Conservation (phyloP, 2,113 vertebrate genomes). For the Pseudopodoces humilis region DNA sequence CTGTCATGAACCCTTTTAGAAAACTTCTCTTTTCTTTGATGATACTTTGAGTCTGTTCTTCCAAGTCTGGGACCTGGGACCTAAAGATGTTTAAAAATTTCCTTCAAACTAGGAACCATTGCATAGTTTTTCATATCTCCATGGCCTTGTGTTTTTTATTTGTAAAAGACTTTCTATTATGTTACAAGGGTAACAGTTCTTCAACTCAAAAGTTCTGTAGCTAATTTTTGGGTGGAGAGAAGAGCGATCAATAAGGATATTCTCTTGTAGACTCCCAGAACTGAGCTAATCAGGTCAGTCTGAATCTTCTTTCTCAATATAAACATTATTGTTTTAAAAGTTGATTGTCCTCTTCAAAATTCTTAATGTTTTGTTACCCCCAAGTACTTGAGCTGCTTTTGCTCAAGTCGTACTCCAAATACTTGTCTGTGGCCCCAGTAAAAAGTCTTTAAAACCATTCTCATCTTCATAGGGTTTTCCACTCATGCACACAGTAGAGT, state of each 20-base stretch:
- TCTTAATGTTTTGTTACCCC: not conserved
- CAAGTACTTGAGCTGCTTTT: not conserved
- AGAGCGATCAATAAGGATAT: not conserved
- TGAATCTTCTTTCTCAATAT: not conserved
- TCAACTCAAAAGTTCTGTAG: not conserved
- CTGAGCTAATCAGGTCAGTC: not conserved
- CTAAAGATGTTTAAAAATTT: not conserved
- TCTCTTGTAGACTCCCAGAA: not conserved
- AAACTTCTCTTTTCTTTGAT: not conserved
- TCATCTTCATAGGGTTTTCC: not conserved
- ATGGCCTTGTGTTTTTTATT: not conserved
- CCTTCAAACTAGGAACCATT: not conserved
- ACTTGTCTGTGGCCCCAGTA: not conserved
- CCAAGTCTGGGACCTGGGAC: not conserved
- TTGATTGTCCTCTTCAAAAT: not conserved
- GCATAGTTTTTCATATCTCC: not conserved
- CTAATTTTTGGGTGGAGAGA: not conserved
- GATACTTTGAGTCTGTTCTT: not conserved
- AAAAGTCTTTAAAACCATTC: not conserved
- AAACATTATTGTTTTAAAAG: not conserved
- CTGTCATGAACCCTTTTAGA: not conserved
- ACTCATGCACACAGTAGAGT: not conserved
- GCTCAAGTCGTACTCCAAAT: not conserved
- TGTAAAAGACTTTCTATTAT: not conserved
- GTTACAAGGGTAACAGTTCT: not conserved